These are phyloP conservation scores for Erynnis tages DNA, from an alignment of 2,888 invertebrate genomes.

Conservation along the genomic window DNA sequence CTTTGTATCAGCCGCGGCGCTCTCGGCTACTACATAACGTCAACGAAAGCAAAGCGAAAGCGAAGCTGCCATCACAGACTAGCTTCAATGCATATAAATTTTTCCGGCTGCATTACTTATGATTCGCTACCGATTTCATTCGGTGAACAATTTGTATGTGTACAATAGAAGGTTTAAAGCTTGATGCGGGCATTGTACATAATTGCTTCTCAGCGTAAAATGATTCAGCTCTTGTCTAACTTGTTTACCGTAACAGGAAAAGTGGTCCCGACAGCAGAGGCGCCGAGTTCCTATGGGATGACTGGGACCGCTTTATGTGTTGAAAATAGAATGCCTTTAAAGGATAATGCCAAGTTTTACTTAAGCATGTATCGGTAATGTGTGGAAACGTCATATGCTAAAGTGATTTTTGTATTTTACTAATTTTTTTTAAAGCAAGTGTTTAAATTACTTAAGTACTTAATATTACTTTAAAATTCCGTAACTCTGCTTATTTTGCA, in stretches of 20 bases:
- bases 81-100: slow-evolving; percentile 24
- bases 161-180: slow-evolving; percentile 20
- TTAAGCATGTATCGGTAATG: neutral
- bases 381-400: no score
- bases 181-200: slow-evolving; percentile 28
- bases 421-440: no score
- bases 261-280: slow-evolving; percentile 39
- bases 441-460: no score
- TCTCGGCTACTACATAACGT: slow-evolving; percentile 4
- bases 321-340: slow-evolving; percentile 3
- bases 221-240: slow-evolving; percentile 57
- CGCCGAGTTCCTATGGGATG: slow-evolving; percentile 41
- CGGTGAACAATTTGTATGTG: slow-evolving; percentile 9
- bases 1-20: neutral
- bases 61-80: slow-evolving; percentile 16
- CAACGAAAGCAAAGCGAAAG: slow-evolving; percentile 16
- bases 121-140: slow-evolving; percentile 31
- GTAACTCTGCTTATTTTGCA: no score
- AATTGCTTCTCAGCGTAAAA: slow-evolving; percentile 46
- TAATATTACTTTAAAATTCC: no score
- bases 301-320: slow-evolving; percentile 32
- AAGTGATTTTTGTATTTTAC: no score
- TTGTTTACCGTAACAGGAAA: slow-evolving; percentile 64
- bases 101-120: slow-evolving; percentile 28
- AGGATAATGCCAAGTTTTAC: neutral